Percentiles rank a stretch among this genome's conserved stretches.
phyloP scores from a whole-genome alignment of 2,113 vertebrate genomes.

The Phyllostomus hastatus region DNA sequence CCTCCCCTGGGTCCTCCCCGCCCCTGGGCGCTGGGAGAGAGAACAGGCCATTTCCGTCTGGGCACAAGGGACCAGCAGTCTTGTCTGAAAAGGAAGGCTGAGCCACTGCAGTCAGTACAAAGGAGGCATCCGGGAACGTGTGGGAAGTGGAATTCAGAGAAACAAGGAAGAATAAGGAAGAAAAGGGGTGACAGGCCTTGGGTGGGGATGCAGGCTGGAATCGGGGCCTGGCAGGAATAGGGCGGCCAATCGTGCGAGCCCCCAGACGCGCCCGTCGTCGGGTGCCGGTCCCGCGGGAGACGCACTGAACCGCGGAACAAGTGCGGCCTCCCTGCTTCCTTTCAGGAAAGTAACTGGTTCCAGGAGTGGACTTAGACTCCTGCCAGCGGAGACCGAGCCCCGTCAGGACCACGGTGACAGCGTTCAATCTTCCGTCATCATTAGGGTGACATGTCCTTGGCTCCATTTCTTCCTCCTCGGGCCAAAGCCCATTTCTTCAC shows the following conservation, averaged over 20 bases:
- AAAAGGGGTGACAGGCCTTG: neutral
- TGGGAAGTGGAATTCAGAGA: neutral
- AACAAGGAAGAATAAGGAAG: neutral
- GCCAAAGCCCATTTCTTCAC: neutral
- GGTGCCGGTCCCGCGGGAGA: fast-evolving
- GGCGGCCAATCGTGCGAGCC: too few species aligned
- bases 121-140: neutral
- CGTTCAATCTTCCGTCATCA: neutral
- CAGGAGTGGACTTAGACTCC: neutral
- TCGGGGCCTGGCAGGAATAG: neutral
- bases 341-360: neutral
- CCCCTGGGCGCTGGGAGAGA: too few species aligned
- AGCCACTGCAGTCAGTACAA: neutral
- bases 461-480: fast-evolving
- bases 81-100: neutral
- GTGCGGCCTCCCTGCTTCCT: neutral
- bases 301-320: fast-evolving
- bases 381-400: neutral
- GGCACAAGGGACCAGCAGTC: fast-evolving
- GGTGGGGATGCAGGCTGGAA: neutral
- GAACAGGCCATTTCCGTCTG: neutral
- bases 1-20: fast-evolving
- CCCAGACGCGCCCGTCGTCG: fast-evolving
- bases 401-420: neutral
- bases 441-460: neutral